Conservation (phyloP, 2,113 vertebrate genomes). For the Pelvicachromis taeniatus region DNA sequence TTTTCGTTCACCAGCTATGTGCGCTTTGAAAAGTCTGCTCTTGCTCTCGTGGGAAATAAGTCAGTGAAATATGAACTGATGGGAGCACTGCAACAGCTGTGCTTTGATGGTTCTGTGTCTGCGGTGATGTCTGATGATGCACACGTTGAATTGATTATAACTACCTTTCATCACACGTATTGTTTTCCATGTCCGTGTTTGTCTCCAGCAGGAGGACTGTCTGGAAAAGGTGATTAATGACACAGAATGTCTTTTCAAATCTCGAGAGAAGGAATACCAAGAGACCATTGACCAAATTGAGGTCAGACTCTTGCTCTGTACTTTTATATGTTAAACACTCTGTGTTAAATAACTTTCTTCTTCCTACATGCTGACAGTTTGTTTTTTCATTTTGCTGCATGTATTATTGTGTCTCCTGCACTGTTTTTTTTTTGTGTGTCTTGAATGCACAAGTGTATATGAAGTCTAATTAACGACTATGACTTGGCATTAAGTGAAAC, state of each 20-base stretch:
- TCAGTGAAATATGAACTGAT: constrained; percentile 41
- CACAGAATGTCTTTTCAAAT: constrained; percentile 94
- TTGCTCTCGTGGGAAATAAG: neutral
- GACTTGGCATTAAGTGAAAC: neutral
- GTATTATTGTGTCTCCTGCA: neutral
- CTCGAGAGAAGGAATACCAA: constrained; percentile 95
- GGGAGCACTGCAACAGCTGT: neutral
- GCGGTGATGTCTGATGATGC: neutral
- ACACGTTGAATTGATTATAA: neutral
- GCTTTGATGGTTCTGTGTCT: neutral
- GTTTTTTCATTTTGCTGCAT: neutral
- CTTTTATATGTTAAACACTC: neutral
- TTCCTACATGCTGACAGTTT: neutral
- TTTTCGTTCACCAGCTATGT: constrained; percentile 7
- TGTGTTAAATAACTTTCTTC: neutral
- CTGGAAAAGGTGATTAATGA: constrained; percentile 97
- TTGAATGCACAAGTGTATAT: neutral
- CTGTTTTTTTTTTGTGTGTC: neutral
- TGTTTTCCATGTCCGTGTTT: neutral
- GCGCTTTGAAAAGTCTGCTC: neutral
- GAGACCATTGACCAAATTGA: constrained; percentile 98
- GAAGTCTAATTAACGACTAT: neutral
- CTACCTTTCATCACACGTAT: neutral
- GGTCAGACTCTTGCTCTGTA: constrained; percentile 67
- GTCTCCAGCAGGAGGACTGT: constrained; percentile 84